Conservation (phyloP, 1,140 invertebrate genomes). For the Meloidogyne hapla region DNA sequence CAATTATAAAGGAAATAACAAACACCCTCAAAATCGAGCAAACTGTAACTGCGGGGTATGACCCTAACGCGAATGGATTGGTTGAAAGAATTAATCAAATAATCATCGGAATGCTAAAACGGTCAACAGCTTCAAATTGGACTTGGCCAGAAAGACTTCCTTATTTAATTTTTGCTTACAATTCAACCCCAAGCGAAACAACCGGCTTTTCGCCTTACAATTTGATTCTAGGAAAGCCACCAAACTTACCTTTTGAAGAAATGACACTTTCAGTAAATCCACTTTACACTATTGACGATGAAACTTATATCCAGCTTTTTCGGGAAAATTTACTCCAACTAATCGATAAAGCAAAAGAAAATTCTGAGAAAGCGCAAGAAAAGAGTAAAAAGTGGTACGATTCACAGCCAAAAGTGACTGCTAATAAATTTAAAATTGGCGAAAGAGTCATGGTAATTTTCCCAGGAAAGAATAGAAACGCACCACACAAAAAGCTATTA, state of each 20-base stretch:
- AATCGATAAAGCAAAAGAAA: not conserved
- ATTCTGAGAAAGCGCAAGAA: not conserved
- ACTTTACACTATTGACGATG: conserved; percentile 1
- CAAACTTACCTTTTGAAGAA: not conserved
- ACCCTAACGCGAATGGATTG: not conserved
- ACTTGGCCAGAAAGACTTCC: conserved; percentile 7
- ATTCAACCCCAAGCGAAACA: not conserved
- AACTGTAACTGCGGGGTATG: not conserved
- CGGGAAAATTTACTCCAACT: not conserved
- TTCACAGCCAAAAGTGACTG: not conserved
- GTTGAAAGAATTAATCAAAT: not conserved
- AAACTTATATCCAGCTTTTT: conserved; percentile 2
- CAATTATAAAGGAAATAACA: not conserved
- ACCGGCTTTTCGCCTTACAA: conserved; percentile 12
- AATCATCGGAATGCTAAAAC: conserved; percentile 19
- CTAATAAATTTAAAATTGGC: conserved; percentile 4
- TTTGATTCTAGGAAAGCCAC: not conserved
- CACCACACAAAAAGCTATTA: not conserved
- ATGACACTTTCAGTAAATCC: not conserved
- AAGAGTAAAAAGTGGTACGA: conserved; percentile 1
- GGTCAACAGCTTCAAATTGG: not conserved
- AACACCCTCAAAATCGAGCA: not conserved
- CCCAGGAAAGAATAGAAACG: not conserved
- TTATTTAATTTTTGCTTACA: conserved; percentile 1
- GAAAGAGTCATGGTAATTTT: conserved; percentile 16